Base-by-base conservation (phyloP, 1,140 invertebrate genomes). In the Cherax quadricarinatus region DNA sequence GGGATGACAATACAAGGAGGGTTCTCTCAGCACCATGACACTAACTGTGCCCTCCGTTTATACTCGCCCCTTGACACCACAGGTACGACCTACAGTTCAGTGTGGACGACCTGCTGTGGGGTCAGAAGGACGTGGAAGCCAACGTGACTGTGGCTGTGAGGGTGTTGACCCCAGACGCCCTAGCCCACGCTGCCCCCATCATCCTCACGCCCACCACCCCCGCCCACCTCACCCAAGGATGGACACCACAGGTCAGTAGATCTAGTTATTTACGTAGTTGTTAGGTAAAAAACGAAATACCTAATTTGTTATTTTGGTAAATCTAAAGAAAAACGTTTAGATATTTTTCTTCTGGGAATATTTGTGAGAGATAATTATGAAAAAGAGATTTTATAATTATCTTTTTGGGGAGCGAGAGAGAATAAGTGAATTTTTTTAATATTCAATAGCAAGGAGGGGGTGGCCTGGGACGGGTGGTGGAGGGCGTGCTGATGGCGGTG, bases 1-100 rank as follows among this genome's bases (percentile, higher is more conserved):
- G 30, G 30, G 30, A 41, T 41, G 30, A 41, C 30, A 41, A 41
- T 41, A 41, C 30, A 41, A 41, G 2, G 30, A 41, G 30, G 30
- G 30, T 41, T 41, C 30, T 41, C 30, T 41, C 30, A 41, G 0
- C 30, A 41, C 30, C 30, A 41, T 41, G 30, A 41, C 30, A 41
- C 30, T 41, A 41, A 41, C 30, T 41, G 30, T 41, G 30, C 2
- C 30, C 30, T 41, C 2, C 30, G 0, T 41, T 41, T 41, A 41
- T 41, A 0, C 30, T 41, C 30, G 30, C 30, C 0, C 30, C 30
- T 41, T 41, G 30, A 0, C 30, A 41, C 30, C 53, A 24, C 79
- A 89, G 87, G 53, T 89, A 89, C 24, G 78, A 81, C 78, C 87
- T 89, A 7, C 78, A 89, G 53, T 89, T 89, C 60, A 57, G 41